Base-by-base conservation (phyloP, 2,113 vertebrate species). In the Macquaria ambigua region DNA sequence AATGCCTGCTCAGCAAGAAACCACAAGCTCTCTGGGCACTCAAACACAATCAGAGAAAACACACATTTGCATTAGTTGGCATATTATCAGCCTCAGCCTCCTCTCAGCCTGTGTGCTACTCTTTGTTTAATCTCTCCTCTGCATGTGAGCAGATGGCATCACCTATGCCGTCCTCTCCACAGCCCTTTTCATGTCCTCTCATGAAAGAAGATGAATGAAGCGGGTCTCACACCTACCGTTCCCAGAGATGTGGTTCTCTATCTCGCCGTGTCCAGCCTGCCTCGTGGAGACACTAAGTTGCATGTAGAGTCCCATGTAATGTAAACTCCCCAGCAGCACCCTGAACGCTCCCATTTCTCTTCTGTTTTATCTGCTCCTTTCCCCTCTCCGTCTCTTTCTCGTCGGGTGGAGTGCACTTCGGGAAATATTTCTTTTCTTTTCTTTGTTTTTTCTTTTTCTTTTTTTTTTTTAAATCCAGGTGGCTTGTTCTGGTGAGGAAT, bases 261-360 rank as follows among this genome's bases (percentile, higher is more conserved):
- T 92, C 85, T 96, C 95, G 81, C 95, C 94, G 90, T 94, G 95
- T 91, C 95, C 96, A 85, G 91, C 92, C 92, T 96, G 95, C 71
- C 95, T 95, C 72, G 96, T 93, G 94, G 95, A 94, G 81, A 93
- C 95, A 93, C 96, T 95, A 95, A 98, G 96, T 96, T 98, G 97
- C 89, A 97, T 92, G 96, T 96, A 97, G 96, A 98, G 96, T 97
- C 97, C 97, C 96, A 97, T 90, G 94, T 95, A 98, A 93, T 97
- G 97, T 91, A 97, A 96, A 94, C 95, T 95, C 96, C 97, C 96
- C 94, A 98, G 95, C 92, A 97, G 96, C 94, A 96, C 88, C 84
- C 95, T 94, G 91, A 98, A 96, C 94, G 96, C 96, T 93, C 96
- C 96, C 97, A 97, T 97, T 87, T 90, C 93, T 94, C 84, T 74